These are phyloP conservation scores for Psittacula cyanocephala DNA, from an alignment of 2,113 vertebrate species.

Conservation along the genomic window DNA sequence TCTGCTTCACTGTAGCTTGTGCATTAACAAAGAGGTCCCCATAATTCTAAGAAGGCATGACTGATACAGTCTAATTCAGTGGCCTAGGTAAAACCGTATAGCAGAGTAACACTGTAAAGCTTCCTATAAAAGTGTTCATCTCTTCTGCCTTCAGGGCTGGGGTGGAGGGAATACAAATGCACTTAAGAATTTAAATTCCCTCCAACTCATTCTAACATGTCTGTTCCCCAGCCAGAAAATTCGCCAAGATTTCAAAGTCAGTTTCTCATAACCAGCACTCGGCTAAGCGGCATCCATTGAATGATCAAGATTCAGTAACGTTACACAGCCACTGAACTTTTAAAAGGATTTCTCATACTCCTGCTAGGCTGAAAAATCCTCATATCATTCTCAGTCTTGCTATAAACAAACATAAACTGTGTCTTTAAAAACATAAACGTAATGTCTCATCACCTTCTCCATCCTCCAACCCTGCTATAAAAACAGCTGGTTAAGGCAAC, in stretches of 20 bases:
- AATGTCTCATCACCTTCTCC: neutral
- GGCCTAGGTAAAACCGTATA: neutral
- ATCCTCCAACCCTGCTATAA: rapidly evolving
- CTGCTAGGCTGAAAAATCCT: neutral
- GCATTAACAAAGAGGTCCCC: neutral
- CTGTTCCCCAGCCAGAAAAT: neutral
- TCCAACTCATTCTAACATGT: neutral
- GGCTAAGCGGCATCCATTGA: neutral
- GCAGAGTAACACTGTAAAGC: neutral
- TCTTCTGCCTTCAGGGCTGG: neutral
- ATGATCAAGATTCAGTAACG: rapidly evolving
- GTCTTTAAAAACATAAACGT: neutral
- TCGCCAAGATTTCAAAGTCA: neutral
- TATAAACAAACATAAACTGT: neutral
- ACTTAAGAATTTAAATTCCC: neutral
- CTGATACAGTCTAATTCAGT: neutral
- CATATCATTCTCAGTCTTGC: neutral
- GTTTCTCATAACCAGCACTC: neutral
- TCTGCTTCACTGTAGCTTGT: neutral
- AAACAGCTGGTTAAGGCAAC: neutral
- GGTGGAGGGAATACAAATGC: neutral
- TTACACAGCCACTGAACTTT: neutral
- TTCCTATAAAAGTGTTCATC: neutral
- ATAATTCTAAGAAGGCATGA: neutral
- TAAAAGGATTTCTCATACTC: neutral